A percentile compares a stretch with the other conserved stretches of the same genome.
These are phyloP conservation scores for Rhea americana DNA, from an alignment of 2,113 vertebrate genomes.

Conservation along the genomic window DNA sequence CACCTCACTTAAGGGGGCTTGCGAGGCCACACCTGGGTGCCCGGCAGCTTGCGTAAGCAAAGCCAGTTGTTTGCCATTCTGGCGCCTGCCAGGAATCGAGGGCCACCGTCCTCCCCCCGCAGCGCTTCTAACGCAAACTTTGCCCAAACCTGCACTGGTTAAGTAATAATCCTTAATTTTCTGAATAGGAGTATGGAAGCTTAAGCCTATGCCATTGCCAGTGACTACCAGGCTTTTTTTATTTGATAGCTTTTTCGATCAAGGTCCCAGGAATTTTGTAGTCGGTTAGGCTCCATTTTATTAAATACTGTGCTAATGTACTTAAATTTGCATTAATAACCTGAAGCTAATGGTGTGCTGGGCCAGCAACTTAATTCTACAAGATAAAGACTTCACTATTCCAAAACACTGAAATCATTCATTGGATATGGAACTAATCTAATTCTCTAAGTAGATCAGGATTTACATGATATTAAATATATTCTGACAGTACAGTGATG, in stretches of 20 bases:
- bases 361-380: constrained; percentile 21
- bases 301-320: background rate
- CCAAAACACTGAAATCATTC: constrained; percentile 12
- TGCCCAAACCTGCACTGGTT: rapidly evolving
- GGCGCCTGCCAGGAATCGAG: background rate
- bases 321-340: constrained; percentile 17
- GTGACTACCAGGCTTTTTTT: background rate
- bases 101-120: background rate
- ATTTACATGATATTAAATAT: constrained; percentile 23
- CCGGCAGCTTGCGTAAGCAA: background rate
- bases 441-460: constrained; percentile 11
- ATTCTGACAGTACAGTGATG: background rate
- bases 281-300: background rate
- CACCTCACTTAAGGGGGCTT: background rate
- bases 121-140: background rate
- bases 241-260: background rate
- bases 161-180: background rate
- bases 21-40: rapidly evolving
- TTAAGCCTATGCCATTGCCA: background rate
- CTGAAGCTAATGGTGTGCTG: constrained; percentile 11
- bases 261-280: background rate
- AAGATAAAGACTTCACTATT: background rate
- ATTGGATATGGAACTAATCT: background rate
- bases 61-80: background rate
- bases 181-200: background rate